Percentiles rank a stretch among this genome's conserved stretches.
Evolutionary conservation across 2,888 invertebrate genomes (phyloP).

Genomic region (Pyrochroa serraticornis): DNA sequence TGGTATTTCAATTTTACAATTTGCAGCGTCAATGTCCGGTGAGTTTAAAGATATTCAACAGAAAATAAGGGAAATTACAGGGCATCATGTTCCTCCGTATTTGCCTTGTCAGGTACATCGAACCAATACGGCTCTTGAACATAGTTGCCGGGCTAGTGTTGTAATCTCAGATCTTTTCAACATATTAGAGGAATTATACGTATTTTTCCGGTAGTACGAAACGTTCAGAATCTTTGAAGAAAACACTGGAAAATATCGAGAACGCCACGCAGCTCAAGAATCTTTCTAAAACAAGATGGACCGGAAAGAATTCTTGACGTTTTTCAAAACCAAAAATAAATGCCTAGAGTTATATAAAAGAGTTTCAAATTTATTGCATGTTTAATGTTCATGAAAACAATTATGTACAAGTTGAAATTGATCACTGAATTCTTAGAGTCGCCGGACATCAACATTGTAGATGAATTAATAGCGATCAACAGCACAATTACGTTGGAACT

Average conservation of each 20-base stretch:
- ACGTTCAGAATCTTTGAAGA: not conserved
- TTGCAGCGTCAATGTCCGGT: no score
- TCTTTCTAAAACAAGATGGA: constrained; percentile 12
- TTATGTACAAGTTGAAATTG: not conserved
- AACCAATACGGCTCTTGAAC: constrained; percentile 11
- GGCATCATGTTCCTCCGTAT: no score
- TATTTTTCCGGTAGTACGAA: constrained; percentile 18
- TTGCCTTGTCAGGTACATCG: not conserved
- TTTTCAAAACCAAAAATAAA: not conserved
- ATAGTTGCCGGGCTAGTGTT: constrained; percentile 9
- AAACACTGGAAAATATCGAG: constrained; percentile 1
- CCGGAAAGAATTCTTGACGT: not conserved
- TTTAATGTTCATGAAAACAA: not conserved
- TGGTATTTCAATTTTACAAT: no score
- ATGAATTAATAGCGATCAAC: not conserved
- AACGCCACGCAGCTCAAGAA: constrained; percentile 4
- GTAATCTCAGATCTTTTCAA: constrained; percentile 9
- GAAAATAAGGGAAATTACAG: no score
- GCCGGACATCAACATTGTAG: not conserved
- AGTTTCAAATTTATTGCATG: not conserved
- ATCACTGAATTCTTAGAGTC: not conserved
- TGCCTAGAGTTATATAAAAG: not conserved
- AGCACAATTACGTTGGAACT: not conserved
- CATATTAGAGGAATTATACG: constrained; percentile 13
- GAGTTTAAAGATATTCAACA: no score